phyloP scores from a whole-genome alignment of 2,888 invertebrate species.

The Tenthredo livida region DNA sequence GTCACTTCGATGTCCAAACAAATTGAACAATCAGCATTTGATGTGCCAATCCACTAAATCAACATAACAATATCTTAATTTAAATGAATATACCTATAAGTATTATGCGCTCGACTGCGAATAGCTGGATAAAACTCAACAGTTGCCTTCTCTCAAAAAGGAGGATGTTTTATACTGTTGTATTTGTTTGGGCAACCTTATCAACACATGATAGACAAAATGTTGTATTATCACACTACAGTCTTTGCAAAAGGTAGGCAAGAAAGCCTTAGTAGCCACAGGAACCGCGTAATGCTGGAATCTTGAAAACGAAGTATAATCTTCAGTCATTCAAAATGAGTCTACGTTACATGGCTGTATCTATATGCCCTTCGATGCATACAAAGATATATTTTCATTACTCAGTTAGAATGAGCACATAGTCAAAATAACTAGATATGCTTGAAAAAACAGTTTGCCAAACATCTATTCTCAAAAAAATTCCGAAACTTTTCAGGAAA shows the following conservation, averaged over 20 bases:
- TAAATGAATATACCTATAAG: background rate
- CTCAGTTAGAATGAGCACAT: background rate
- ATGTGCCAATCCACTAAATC: background rate
- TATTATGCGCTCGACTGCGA: background rate
- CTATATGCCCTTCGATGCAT: no score
- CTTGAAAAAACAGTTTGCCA: background rate
- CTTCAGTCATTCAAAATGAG: no score
- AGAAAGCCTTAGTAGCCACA: background rate
- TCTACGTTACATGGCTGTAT: no score
- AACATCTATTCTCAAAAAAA: background rate
- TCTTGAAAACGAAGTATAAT: no score
- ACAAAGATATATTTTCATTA: no score
- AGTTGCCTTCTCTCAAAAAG: background rate
- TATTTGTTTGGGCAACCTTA: background rate
- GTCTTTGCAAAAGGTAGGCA: background rate
- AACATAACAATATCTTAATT: background rate
- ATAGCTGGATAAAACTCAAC: background rate
- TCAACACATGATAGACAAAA: background rate
- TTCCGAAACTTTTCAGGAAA: background rate
- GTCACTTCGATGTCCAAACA: background rate
- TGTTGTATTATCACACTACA: background rate
- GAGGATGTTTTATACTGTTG: background rate
- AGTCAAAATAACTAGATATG: background rate
- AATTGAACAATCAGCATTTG: background rate
- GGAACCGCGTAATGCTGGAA: no score